A percentile compares a stretch with the other conserved stretches of the same genome.
phyloP scores from a whole-genome alignment of 2,797 vertebrate genomes.

The Picus viridis region DNA sequence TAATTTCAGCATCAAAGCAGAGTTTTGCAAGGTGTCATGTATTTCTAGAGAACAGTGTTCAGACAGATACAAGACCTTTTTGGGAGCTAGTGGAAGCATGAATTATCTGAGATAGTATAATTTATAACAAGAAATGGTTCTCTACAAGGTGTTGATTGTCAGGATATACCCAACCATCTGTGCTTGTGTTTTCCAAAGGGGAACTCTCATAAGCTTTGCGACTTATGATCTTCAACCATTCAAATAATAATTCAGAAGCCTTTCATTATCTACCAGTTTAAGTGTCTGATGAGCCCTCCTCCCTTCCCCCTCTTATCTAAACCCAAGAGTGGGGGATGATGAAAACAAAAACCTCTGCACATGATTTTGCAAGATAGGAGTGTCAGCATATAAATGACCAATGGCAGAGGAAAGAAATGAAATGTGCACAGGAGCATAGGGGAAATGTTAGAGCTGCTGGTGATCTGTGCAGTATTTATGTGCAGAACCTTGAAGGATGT shows the following conservation, averaged over 20 bases:
- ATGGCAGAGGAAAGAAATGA: background rate
- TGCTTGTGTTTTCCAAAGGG: background rate
- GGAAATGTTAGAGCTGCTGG: background rate
- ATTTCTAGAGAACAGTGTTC: background rate
- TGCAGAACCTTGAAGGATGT: background rate
- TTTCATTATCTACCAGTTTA: background rate
- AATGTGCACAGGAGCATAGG: background rate
- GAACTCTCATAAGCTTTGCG: background rate
- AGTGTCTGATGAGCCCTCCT: background rate
- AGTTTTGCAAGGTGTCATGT: background rate
- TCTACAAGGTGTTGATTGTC: background rate
- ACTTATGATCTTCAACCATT: background rate
- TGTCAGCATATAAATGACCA: background rate
- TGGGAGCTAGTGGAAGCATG: background rate
- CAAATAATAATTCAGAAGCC: background rate
- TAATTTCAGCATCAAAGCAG: constrained; percentile 15
- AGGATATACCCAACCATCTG: background rate
- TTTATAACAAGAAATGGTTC: background rate
- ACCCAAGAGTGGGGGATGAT: background rate
- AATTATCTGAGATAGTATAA: background rate
- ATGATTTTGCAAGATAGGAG: background rate
- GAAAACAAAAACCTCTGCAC: background rate
- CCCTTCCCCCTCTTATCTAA: background rate
- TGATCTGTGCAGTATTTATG: background rate
- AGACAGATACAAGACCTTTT: background rate